Percentiles rank a stretch among this genome's conserved stretches.
These are phyloP conservation scores for Trichonephila clavipes DNA, from an alignment of 1,140 invertebrate species.

Conservation along the genomic window DNA sequence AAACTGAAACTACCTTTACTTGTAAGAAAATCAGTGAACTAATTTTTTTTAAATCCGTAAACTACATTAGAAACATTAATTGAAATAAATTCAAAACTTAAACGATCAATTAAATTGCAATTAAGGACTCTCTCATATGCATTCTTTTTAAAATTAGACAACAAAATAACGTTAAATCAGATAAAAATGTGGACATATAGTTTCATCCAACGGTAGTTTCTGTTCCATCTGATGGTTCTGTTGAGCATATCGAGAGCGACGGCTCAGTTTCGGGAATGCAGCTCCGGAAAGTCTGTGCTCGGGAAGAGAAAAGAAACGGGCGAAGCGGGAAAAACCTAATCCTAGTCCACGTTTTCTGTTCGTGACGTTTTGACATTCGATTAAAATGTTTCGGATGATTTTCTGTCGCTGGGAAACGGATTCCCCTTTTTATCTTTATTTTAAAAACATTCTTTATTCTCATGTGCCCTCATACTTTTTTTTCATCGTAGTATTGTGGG, in stretches of 20 bases:
- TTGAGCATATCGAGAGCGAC: background rate
- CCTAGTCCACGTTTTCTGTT: constrained; percentile 46
- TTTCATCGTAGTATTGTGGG: constrained; percentile 1
- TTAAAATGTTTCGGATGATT: constrained; percentile 72
- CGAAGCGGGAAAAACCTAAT: constrained; percentile 69
- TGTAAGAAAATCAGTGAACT: no score
- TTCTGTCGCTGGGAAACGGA: constrained; percentile 54
- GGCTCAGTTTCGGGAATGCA: constrained; percentile 18
- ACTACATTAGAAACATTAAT: no score
- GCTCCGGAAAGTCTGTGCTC: constrained; percentile 40
- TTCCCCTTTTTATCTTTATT: constrained; percentile 64
- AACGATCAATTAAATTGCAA: no score
- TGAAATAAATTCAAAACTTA: no score
- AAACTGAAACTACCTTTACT: no score
- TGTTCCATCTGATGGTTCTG: background rate
- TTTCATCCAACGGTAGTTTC: no score
- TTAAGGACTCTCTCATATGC: no score
- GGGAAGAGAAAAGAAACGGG: constrained; percentile 50
- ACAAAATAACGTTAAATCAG: no score
- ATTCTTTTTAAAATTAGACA: no score
- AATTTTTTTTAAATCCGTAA: no score
- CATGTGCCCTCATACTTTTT: constrained; percentile 3
- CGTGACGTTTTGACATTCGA: constrained; percentile 76
- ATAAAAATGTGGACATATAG: no score
- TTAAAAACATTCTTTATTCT: constrained; percentile 52